Evolutionary conservation across 1,140 invertebrate genomes (phyloP), one percentile per base, ranked within the genome.

Genomic region (Conus betulinus): DNA sequence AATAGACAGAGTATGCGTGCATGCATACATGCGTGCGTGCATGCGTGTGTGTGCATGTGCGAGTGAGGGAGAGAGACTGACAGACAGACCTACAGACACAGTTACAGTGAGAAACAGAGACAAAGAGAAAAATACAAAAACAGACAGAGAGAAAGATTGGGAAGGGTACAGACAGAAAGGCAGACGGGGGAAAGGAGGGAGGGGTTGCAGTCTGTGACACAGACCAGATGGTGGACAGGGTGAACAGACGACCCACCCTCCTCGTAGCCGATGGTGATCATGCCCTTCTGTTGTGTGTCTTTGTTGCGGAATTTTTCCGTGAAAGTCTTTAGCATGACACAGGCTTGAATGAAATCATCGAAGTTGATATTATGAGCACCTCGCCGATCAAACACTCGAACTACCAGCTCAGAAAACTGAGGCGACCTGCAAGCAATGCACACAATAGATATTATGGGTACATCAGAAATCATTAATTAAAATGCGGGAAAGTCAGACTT

Each of bases 321-420:
- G 51, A 95, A 90, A 23, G 93, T 91, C 89, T 95, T 95, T 15
- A 95, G 91, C 94, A 95, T 95, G 13, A 95, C 95, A 92, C 94
- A 95, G n/a, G 93, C 93, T 89, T 95, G 95, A 78, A 95, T 95
- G 91, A 95, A 95, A 87, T 95, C 94, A 91, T 95, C 95, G 93
- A 95, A 95, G 60, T 95, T 94, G 17, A 95, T 95, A 63, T 87
- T 93, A 51, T 89, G 52, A 17, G 87, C 60, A 76, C 93, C 93
- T 57, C 91, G 88, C 60, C 91, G 91, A 86, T 95, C 95, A 93
- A 95, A 95, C 53, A 92, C 89, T 79, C 93, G 85, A 20, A 95
- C 90, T 4, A 95, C 93, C 84, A 94, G 86, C 52, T 94, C 88
- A 87, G 91, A 92, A 88, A 95, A 95, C 84, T 95, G 93, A n/a